These are phyloP conservation scores for Dryobates pubescens DNA, from an alignment of 2,797 vertebrate species.

Conservation along the genomic window DNA sequence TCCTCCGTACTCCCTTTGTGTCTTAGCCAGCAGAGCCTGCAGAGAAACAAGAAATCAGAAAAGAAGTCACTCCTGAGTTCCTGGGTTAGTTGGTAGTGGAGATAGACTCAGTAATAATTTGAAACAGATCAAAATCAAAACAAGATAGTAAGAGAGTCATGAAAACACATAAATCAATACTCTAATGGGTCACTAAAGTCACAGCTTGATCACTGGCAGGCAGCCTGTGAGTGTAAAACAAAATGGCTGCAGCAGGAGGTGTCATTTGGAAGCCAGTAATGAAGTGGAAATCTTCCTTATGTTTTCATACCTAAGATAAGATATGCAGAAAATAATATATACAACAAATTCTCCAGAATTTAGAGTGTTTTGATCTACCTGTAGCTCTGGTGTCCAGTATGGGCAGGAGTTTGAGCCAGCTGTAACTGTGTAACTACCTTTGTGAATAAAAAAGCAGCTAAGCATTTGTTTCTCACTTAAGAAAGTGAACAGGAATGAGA, in stretches of 20 bases:
- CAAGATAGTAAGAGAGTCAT: neutral
- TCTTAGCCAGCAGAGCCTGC: neutral
- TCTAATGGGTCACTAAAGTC: neutral
- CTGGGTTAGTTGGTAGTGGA: neutral
- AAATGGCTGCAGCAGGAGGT: neutral
- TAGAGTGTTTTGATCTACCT: neutral
- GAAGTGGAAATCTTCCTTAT: neutral
- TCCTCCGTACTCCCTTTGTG: neutral
- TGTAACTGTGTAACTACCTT: fast-evolving
- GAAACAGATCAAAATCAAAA: neutral
- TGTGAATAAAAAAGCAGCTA: neutral
- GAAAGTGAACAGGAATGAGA: neutral
- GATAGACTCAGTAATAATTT: neutral
- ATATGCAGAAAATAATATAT: neutral
- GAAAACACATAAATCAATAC: neutral
- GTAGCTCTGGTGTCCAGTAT: neutral
- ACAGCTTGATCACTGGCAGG: neutral
- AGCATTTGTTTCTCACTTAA: neutral
- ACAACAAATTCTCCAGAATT: neutral
- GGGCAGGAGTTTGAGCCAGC: neutral
- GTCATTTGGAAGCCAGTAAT: neutral
- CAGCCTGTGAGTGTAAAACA: neutral
- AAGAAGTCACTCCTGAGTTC: neutral
- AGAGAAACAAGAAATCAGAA: neutral
- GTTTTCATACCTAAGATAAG: neutral